Conservation (phyloP, 2,797 vertebrate genomes). For the Cyclura pinguis region DNA sequence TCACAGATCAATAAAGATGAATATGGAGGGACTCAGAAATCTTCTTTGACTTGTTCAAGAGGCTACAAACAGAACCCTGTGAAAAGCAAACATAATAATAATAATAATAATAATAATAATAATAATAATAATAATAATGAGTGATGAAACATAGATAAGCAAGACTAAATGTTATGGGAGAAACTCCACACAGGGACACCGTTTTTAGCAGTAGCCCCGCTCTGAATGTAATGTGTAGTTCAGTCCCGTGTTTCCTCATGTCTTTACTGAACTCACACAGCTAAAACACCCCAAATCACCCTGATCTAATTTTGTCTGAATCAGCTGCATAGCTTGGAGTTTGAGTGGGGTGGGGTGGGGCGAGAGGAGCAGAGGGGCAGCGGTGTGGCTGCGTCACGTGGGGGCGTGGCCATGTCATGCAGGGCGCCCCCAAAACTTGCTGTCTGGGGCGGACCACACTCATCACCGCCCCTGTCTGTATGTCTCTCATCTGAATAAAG, state of each 20-base stretch:
- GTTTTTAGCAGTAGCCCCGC: neutral
- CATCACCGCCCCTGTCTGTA: too few species aligned
- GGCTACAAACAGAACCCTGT: neutral
- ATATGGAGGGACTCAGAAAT: constrained; percentile 45
- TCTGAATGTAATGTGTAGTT: neutral
- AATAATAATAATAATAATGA: too few species aligned
- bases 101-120: too few species aligned
- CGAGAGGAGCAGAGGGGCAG: too few species aligned
- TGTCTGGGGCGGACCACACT: too few species aligned
- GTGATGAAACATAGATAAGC: neutral
- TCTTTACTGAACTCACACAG: neutral
- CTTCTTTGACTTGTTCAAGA: constrained; percentile 36
- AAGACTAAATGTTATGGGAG: neutral
- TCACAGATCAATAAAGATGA: constrained; percentile 59
- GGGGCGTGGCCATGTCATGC: too few species aligned
- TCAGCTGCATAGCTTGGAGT: too few species aligned
- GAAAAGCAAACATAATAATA: constrained; percentile 28
- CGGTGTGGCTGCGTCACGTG: too few species aligned
- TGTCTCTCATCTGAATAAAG: constrained; percentile 61
- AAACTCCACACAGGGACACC: neutral
- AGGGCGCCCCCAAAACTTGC: too few species aligned
- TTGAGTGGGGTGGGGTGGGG: too few species aligned
- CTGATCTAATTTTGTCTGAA: constrained; percentile 69
- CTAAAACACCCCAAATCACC: neutral
- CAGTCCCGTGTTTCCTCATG: neutral